phyloP scores from a whole-genome alignment of 2,888 invertebrate species.

The Torymus texanus region DNA sequence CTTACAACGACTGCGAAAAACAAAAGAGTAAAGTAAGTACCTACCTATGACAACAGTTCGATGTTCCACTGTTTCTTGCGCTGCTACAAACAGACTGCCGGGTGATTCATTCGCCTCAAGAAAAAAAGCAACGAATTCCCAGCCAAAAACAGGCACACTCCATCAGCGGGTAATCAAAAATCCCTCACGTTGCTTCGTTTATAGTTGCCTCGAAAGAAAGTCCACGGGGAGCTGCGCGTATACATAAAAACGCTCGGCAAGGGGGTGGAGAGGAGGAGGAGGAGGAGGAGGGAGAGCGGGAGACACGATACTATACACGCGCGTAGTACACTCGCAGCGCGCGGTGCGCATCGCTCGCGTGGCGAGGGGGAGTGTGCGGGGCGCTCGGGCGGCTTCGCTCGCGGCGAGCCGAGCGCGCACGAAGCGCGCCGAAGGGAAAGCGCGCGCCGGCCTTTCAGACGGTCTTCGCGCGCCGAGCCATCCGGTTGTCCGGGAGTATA shows the following conservation, averaged over 20 bases:
- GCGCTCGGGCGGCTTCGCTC: constrained; percentile 33
- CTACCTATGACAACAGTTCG: no score
- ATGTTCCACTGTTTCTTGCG: no score
- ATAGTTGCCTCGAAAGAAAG: background rate
- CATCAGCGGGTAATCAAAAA: background rate
- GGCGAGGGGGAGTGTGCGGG: background rate
- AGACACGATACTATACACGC: no score
- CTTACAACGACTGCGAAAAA: no score
- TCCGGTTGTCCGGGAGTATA: constrained; percentile 37
- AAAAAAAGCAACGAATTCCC: no score
- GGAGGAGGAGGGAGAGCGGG: background rate
- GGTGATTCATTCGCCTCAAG: no score
- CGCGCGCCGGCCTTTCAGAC: constrained; percentile 53
- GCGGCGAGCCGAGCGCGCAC: constrained; percentile 33
- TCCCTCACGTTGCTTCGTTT: no score
- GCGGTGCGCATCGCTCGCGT: background rate
- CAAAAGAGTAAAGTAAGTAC: no score
- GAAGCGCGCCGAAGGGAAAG: constrained; percentile 47
- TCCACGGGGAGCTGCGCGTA: background rate
- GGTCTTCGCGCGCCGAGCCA: constrained; percentile 57
- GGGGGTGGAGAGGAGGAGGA: no score
- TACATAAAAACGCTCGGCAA: no score
- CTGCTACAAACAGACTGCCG: no score
- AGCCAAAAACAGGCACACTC: background rate
- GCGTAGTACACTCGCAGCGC: background rate